These are phyloP conservation scores for Phymatocera aterrima DNA, from an alignment of 2,888 invertebrate species.

Conservation along the genomic window DNA sequence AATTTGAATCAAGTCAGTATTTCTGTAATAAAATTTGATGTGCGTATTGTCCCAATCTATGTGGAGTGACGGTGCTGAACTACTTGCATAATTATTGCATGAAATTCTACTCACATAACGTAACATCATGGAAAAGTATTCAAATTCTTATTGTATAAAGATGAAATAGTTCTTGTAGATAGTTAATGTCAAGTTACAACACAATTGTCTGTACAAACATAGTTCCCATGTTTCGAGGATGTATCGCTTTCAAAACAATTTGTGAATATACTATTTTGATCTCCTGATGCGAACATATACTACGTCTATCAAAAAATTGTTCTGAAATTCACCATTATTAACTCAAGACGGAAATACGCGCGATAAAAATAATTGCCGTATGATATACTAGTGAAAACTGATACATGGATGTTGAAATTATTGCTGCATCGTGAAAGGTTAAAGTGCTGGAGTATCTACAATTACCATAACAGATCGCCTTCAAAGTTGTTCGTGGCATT, in stretches of 20 bases:
- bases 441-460: conserved; percentile 7
- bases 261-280: neutral
- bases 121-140: conserved; percentile 35
- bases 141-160: neutral
- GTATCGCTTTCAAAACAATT: neutral
- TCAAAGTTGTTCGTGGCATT: conserved; percentile 14
- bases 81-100: conserved; percentile 11
- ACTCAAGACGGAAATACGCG: neutral
- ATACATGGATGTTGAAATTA: conserved; percentile 36
- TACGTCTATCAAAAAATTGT: neutral
- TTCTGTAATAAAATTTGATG: too few species aligned
- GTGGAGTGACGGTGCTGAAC: conserved; percentile 3
- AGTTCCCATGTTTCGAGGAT: conserved; percentile 21
- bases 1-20: too few species aligned
- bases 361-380: conserved; percentile 4
- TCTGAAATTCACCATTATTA: neutral
- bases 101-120: conserved; percentile 18
- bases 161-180: conserved; percentile 33
- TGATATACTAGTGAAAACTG: conserved; percentile 34
- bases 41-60: conserved; percentile 1
- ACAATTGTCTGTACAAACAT: conserved; percentile 30
- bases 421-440: conserved; percentile 26
- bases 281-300: neutral
- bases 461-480: conserved; percentile 30
- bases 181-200: conserved; percentile 35